These are phyloP conservation scores for Sebastes vulpes DNA, from an alignment of 2,797 vertebrate species.

Conservation along the genomic window DNA sequence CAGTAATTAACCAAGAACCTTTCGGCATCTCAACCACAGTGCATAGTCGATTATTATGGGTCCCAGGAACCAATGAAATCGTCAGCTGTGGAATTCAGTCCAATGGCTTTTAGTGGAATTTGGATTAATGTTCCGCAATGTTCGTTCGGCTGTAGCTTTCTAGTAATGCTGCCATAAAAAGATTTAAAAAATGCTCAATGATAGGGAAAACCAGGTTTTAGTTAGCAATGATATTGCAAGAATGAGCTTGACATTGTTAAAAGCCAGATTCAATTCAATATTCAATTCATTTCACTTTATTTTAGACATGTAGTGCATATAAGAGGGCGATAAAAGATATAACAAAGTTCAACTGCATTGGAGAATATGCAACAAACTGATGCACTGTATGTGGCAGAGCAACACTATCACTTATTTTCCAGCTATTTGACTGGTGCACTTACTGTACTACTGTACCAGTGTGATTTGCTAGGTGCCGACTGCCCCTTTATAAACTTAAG, in stretches of 20 bases:
- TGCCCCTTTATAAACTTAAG: neutral
- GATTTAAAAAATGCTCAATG: neutral
- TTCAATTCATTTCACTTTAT: neutral
- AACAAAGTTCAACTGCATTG: neutral
- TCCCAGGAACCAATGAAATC: neutral
- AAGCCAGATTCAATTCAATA: neutral
- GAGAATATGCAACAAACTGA: neutral
- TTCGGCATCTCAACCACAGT: slow-evolving; percentile 8
- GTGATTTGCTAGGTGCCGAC: neutral
- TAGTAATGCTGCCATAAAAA: neutral
- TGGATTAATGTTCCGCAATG: neutral
- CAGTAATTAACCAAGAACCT: slow-evolving; percentile 1
- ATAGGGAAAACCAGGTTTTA: neutral
- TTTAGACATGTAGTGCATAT: neutral
- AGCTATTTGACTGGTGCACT: neutral
- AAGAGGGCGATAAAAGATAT: neutral
- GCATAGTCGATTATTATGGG: neutral
- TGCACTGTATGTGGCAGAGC: neutral
- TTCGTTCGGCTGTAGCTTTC: neutral
- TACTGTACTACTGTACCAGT: neutral
- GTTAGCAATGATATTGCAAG: neutral
- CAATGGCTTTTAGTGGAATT: neutral
- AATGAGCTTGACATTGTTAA: neutral
- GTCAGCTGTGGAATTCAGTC: neutral
- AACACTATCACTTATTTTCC: neutral